Evolutionary conservation across 2,888 invertebrate species (phyloP), one percentile per base, ranked within the genome.

Genomic region (Folsomia candida): DNA sequence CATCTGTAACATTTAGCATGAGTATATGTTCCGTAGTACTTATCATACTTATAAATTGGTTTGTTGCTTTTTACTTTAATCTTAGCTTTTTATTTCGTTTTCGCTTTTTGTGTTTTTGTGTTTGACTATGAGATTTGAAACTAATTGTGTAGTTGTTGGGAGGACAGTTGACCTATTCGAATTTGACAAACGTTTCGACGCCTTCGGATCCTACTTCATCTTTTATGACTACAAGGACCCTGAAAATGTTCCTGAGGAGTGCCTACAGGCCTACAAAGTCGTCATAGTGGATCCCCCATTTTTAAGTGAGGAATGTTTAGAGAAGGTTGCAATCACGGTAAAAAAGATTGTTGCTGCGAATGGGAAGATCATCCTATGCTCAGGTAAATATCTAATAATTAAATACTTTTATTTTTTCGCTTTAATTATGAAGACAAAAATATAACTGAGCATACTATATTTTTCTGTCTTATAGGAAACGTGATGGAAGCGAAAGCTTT

Each of bases 211-310:
- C 0, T 90, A 94, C 82, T 97, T 91, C 83, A 85, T 91, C 54
- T 88, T 88, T 76, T 98, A 95, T 81, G 95, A 98, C 83, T 97
- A 95, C 83, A 93, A 92, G 80, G 83, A 85, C 14, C 93, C 94
- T 0, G 86, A 90, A 14, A 86, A 88, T 62, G 81, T 93, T 18
- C 88, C 90, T 0, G 82, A 85, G 37, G 87, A 90, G 14, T 84
- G 88, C 18, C 80, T 85, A 1, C 84, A 84, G 25, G 82, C 85
- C 60, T 96, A 90, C 82, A 93, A 96, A 83, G 82, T 97, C 26
- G 91, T 97, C 0, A 86, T 98, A 67, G 93, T 91, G 0, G 97
- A 98, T 85, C 97, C 98, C 1, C 98, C 98, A 0, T 97, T 97
- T 84, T 85, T 98, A 1, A 91, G 95, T 0, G 91, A 93, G 79